phyloP scores from a whole-genome alignment of 2,797 vertebrate species.

The Tiaroga cobitis region DNA sequence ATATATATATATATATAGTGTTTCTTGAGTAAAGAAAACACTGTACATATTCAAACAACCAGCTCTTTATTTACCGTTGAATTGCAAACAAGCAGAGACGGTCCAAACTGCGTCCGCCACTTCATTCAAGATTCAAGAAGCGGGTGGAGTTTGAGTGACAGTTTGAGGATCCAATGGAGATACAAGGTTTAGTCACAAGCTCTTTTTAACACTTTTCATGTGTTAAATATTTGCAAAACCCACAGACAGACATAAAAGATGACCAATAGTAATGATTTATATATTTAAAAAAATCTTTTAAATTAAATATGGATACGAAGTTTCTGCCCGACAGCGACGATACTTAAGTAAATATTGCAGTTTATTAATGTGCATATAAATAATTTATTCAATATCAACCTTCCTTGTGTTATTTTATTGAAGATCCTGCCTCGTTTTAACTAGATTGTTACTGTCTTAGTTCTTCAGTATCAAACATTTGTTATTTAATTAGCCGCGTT shows the following conservation, averaged over 20 bases:
- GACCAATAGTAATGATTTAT: background rate
- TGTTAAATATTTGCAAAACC: background rate
- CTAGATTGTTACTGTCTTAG: background rate
- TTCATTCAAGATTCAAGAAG: background rate
- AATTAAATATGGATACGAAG: background rate
- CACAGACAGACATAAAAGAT: background rate
- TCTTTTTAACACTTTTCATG: background rate
- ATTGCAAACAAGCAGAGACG: background rate
- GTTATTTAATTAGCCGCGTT: background rate
- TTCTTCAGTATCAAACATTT: background rate
- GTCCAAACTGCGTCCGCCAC: conserved; percentile 12
- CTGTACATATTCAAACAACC: background rate
- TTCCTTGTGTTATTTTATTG: background rate
- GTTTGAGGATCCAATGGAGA: conserved; percentile 2
- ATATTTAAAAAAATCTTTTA: background rate
- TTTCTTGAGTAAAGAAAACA: background rate
- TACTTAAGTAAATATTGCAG: background rate
- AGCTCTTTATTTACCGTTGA: background rate
- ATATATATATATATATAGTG: background rate
- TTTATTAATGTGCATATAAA: background rate
- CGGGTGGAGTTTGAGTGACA: background rate
- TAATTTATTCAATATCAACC: background rate
- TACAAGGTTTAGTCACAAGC: background rate
- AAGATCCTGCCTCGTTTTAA: background rate
- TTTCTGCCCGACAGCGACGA: background rate